Base-by-base conservation (phyloP, 2,113 vertebrate species). In the Nannospalax galili region DNA sequence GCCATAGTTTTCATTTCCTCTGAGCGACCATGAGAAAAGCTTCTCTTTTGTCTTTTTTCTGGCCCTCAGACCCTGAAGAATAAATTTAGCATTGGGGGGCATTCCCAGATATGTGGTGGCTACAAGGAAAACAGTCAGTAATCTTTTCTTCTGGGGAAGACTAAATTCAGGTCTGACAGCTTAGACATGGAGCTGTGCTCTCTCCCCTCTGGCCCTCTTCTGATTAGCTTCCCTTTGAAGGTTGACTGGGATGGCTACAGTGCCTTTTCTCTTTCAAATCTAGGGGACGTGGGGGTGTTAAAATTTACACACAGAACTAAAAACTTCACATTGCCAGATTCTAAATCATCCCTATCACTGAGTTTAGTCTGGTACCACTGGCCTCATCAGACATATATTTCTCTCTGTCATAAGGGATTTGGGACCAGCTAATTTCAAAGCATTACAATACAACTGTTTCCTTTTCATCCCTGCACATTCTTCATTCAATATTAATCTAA, bases 191-290 rank as follows among this genome's bases (percentile, higher is more conserved):
- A 97, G 95, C 84, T 7, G 48, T 32, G 94, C 93, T 94, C 90
- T 95, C 81, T 90, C 92, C 97, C 94, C 97, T 35, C 40, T 35
- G 67, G 24, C 9, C 17, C 35, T 40, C 56, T 74, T 42, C 89
- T 79, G 92, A 90, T 92, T 97, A 98, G 97, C 95, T 96, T 96
- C 97, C 84, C 97, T 98, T 97, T 89, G 92, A 97, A 97, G 96
- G 95, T 65, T 98, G 98, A 97, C 97, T 84, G 74, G 96, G 90
- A 95, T 97, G 97, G 97, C 97, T 92, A 74, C 90, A 96, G 30
- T 81, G 91, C 94, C 95, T 97, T 91, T 93, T 92, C 96, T 98
- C 93, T 92, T 93, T 97, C 98, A 95, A 84, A 78, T 93, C 90
- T 58, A 48, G 26, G 74, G 90, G 95, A 95, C 88, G 97, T 95